phyloP scores from a whole-genome alignment of 2,113 vertebrate genomes.

The Xyrauchen texanus region DNA sequence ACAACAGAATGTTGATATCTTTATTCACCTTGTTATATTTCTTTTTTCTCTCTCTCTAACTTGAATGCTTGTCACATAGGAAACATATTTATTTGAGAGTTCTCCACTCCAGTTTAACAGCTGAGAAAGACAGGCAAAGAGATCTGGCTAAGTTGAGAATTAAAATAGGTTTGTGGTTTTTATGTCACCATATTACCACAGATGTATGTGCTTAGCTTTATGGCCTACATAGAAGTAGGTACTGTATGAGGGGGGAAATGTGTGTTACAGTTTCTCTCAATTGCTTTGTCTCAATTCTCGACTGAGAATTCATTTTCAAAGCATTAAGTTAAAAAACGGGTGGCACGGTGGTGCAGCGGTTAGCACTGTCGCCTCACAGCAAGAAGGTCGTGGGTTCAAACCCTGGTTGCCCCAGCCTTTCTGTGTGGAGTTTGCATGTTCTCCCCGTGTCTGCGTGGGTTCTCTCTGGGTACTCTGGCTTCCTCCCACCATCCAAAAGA shows the following conservation, averaged over 20 bases:
- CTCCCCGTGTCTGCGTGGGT: too few relatives aligned
- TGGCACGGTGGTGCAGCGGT: too few relatives aligned
- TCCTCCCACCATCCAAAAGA: too few relatives aligned
- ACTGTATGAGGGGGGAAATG: neutral
- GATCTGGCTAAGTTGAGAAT: neutral
- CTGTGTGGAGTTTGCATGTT: too few relatives aligned
- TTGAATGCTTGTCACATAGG: neutral
- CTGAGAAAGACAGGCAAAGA: conserved; percentile 6
- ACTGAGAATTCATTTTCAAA: too few relatives aligned
- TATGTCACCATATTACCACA: neutral
- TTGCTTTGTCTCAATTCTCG: neutral
- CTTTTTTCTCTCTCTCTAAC: neutral
- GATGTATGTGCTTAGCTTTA: neutral
- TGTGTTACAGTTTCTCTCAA: neutral
- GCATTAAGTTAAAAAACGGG: too few relatives aligned
- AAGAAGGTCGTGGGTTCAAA: too few relatives aligned
- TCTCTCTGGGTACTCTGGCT: too few relatives aligned
- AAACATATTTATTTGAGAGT: conserved; percentile 40
- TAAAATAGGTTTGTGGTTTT: conserved; percentile 5
- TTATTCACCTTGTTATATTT: neutral
- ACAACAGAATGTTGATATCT: too few relatives aligned
- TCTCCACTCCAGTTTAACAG: conserved; percentile 40
- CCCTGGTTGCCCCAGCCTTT: too few relatives aligned
- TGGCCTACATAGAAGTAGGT: neutral
- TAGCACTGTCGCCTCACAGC: too few relatives aligned